A percentile compares a stretch with the other conserved stretches of the same genome.
phyloP scores from a whole-genome alignment of 2,888 invertebrate species.

The Resseliella maxima region DNA sequence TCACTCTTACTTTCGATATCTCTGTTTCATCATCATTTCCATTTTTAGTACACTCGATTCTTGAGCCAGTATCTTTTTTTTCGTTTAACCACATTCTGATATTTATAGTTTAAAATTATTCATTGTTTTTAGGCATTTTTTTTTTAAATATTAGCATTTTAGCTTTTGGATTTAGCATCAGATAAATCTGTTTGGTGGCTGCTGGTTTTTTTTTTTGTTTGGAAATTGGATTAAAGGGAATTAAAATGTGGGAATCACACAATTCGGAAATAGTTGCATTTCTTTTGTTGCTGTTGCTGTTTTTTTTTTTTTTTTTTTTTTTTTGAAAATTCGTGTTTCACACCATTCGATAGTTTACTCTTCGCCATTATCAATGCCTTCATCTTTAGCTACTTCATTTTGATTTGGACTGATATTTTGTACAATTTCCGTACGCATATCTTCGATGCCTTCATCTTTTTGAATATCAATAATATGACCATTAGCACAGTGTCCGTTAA shows the following conservation, averaged over 20 bases:
- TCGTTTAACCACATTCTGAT: neutral
- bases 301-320: neutral
- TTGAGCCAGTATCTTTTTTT: neutral
- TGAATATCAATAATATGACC: constrained; percentile 62
- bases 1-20: neutral
- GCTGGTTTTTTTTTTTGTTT: neutral
- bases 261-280: neutral
- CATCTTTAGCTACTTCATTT: constrained; percentile 56
- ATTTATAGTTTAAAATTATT: constrained; percentile 16
- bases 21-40: neutral
- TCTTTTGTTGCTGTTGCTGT: neutral
- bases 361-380: constrained; percentile 57
- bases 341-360: neutral
- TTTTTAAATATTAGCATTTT: neutral
- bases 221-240: neutral
- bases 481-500: constrained; percentile 58
- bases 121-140: constrained; percentile 23
- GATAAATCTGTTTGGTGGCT: neutral
- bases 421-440: constrained; percentile 66
- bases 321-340: neutral
- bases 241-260: constrained; percentile 47
- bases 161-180: neutral
- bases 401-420: constrained; percentile 31
- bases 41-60: neutral
- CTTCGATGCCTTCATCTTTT: constrained; percentile 66